These are phyloP conservation scores for Felis catus DNA, from an alignment of 2,113 vertebrate genomes.

Conservation along the genomic window DNA sequence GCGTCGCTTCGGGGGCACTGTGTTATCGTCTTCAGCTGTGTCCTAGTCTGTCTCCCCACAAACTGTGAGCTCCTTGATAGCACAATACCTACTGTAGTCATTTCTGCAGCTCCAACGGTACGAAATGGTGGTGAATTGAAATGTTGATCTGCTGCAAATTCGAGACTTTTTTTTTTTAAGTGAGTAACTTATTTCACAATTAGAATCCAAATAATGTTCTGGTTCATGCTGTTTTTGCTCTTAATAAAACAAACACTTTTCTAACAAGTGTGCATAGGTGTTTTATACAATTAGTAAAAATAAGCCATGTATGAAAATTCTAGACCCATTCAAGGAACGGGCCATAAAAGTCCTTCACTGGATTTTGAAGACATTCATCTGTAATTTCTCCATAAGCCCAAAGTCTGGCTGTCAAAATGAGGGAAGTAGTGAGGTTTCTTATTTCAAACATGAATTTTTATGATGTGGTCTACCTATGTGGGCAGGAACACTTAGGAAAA, in stretches of 20 bases:
- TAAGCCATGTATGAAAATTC: slow-evolving; percentile 57
- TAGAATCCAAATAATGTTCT: slow-evolving; percentile 53
- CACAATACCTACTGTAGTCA: neutral
- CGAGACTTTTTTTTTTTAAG: neutral
- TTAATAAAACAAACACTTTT: slow-evolving; percentile 52
- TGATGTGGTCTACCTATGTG: slow-evolving; percentile 55
- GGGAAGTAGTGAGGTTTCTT: slow-evolving; percentile 53
- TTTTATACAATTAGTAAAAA: slow-evolving; percentile 71
- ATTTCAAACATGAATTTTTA: slow-evolving; percentile 68
- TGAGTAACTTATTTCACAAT: slow-evolving; percentile 35
- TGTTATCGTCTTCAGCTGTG: neutral
- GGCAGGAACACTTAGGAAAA: slow-evolving; percentile 53
- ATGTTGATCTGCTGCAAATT: neutral
- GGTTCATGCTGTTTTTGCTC: slow-evolving; percentile 1
- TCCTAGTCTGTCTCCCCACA: neutral
- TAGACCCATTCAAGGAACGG: slow-evolving; percentile 46
- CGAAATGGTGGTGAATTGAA: neutral
- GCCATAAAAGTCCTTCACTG: slow-evolving; percentile 57
- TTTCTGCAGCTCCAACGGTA: neutral
- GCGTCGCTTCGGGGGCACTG: neutral
- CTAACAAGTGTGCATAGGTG: slow-evolving; percentile 39
- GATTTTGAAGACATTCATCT: slow-evolving; percentile 67
- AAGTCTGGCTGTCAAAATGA: slow-evolving; percentile 54
- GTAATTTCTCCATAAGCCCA: slow-evolving; percentile 46
- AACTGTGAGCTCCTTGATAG: neutral